These are phyloP conservation scores for Echeneis naucrates DNA, from an alignment of 2,797 vertebrate species.

Conservation along the genomic window DNA sequence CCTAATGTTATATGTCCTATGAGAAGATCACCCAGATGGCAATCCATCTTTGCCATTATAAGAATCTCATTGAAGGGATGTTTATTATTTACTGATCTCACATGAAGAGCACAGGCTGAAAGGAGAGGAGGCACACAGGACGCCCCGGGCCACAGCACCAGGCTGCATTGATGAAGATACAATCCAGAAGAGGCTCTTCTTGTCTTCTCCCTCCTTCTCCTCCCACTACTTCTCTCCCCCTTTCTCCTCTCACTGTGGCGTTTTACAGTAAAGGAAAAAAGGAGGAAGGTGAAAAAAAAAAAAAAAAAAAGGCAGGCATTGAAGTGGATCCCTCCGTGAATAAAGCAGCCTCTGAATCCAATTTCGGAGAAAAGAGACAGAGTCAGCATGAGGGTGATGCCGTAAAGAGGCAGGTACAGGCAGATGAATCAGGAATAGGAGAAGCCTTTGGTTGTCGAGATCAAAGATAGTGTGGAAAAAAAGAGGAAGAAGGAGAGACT, in stretches of 20 bases:
- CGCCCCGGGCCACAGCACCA: background rate
- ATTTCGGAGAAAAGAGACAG: conserved; percentile 61
- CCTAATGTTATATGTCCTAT: background rate
- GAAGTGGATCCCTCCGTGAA: conserved; percentile 62
- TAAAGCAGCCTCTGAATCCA: conserved; percentile 61
- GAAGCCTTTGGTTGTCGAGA: conserved; percentile 57
- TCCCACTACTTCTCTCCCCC: conserved; percentile 3
- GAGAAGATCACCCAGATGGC: background rate
- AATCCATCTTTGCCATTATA: background rate
- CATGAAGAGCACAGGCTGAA: background rate
- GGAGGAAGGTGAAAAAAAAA: conserved; percentile 15
- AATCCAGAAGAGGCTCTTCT: conserved; percentile 27
- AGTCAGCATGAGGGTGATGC: conserved; percentile 57
- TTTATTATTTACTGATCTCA: conserved; percentile 1
- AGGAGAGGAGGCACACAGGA: background rate
- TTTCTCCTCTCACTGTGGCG: conserved; percentile 36
- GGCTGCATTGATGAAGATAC: conserved; percentile 42
- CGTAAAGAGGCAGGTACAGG: conserved; percentile 48
- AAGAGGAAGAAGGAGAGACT: conserved; percentile 44
- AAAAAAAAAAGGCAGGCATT: conserved; percentile 39
- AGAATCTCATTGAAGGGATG: background rate
- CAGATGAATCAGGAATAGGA: conserved; percentile 55
- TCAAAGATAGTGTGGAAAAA: conserved; percentile 65
- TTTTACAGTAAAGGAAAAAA: conserved; percentile 47
- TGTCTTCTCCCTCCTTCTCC: conserved; percentile 6